These are phyloP conservation scores for Augiades crinisus DNA, from an alignment of 2,888 invertebrate species.

Conservation along the genomic window DNA sequence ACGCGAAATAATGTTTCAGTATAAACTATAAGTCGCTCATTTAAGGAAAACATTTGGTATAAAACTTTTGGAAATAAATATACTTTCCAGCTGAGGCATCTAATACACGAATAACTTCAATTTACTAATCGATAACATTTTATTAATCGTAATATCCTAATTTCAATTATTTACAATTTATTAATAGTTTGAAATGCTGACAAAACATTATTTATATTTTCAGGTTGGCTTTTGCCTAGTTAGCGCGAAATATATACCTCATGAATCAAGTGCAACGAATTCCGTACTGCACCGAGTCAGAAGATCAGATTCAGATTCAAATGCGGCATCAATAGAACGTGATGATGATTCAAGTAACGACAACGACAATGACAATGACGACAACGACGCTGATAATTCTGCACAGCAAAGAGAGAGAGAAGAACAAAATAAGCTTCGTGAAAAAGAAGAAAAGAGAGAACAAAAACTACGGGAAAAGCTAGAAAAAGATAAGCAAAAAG, in stretches of 20 bases:
- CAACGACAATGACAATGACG: conserved; percentile 36
- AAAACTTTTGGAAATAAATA: no score
- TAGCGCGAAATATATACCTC: conserved; percentile 69
- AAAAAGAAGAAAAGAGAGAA: conserved; percentile 40
- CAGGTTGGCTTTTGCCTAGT: conserved; percentile 63
- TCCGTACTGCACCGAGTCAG: conserved; percentile 44
- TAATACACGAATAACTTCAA: no score
- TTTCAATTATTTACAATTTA: no score
- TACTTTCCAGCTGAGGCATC: no score
- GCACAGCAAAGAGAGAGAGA: conserved; percentile 33
- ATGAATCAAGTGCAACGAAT: conserved; percentile 48
- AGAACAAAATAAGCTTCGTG: conserved; percentile 37
- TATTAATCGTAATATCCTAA: no score
- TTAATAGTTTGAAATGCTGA: no score
- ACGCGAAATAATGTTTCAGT: no score
- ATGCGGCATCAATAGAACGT: conserved; percentile 42
- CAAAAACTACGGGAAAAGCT: conserved; percentile 46
- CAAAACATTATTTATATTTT: conserved; percentile 42
- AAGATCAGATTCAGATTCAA: conserved; percentile 49
- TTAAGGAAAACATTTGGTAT: no score
- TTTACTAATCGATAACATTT: no score
- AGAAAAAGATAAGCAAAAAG: conserved; percentile 38
- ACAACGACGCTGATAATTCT: conserved; percentile 33
- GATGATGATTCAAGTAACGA: conserved; percentile 42
- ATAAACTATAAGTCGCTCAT: no score